These are phyloP conservation scores for Coryphaenoides rupestris DNA, from an alignment of 2,113 vertebrate genomes.

Conservation along the genomic window DNA sequence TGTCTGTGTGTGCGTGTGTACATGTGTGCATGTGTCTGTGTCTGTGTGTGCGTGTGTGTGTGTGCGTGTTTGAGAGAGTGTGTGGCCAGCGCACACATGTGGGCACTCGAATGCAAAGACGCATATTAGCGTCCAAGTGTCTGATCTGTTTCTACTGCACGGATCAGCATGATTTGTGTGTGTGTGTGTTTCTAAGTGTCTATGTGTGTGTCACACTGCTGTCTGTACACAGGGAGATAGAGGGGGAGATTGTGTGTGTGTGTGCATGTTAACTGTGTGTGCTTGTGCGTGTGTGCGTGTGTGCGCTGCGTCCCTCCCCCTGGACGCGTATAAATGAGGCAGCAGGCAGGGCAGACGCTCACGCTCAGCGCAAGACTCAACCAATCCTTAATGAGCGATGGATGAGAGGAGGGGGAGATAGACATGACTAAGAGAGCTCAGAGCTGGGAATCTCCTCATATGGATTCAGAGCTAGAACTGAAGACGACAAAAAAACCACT, in stretches of 20 bases:
- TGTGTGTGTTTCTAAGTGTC: too few relatives aligned
- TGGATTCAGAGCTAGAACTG: too few relatives aligned
- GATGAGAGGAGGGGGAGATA: not conserved
- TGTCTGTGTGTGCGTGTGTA: too few relatives aligned
- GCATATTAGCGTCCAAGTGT: slow-evolving; percentile 31
- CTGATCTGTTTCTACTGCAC: slow-evolving; percentile 45
- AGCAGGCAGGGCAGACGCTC: slow-evolving; percentile 64
- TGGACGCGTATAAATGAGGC: slow-evolving; percentile 64
- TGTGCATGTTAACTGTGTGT: slow-evolving; percentile 19
- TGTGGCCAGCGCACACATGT: slow-evolving; percentile 18
- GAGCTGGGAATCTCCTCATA: slow-evolving; percentile 3
- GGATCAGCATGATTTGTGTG: slow-evolving; percentile 43
- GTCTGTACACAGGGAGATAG: too few relatives aligned
- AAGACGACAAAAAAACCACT: too few relatives aligned
- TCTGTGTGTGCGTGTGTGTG: too few relatives aligned
- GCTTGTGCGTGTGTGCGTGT: slow-evolving; percentile 17
- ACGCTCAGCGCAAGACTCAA: slow-evolving; percentile 60
- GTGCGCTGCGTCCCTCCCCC: slow-evolving; percentile 48
- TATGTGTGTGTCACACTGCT: too few relatives aligned
- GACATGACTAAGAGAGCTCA: slow-evolving; percentile 5
- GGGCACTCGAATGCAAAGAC: slow-evolving; percentile 12
- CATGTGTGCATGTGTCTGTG: too few relatives aligned
- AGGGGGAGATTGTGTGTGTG: slow-evolving; percentile 8
- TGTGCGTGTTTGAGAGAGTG: slow-evolving; percentile 4
- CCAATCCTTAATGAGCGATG: slow-evolving; percentile 61